phyloP scores from a whole-genome alignment of 2,888 invertebrate genomes.

The Agrochola litura region DNA sequence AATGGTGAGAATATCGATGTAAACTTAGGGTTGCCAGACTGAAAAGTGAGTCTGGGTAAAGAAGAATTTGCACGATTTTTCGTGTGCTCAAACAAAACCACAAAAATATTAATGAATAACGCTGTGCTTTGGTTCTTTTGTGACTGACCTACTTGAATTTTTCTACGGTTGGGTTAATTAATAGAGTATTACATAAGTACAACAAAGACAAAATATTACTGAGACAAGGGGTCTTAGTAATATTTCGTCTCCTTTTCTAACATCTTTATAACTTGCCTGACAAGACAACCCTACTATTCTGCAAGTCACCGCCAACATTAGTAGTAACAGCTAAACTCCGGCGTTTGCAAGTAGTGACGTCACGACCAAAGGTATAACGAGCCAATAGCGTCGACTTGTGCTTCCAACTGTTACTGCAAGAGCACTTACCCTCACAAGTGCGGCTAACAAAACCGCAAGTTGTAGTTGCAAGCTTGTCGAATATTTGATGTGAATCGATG shows the following conservation, averaged over 20 bases:
- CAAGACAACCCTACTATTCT: background rate
- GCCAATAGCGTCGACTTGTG: slow-evolving; percentile 10
- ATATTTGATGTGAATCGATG: slow-evolving; percentile 32
- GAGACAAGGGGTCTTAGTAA: background rate
- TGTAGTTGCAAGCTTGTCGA: slow-evolving; percentile 25
- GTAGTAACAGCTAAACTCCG: slow-evolving; percentile 12
- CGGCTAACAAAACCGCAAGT: slow-evolving; percentile 39
- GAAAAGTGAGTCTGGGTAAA: too few relatives aligned
- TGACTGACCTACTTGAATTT: too few relatives aligned
- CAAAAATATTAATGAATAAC: too few relatives aligned
- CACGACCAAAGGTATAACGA: slow-evolving; percentile 19
- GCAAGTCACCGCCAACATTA: slow-evolving; percentile 17
- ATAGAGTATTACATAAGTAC: too few relatives aligned
- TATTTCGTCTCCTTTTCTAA: background rate
- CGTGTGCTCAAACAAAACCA: too few relatives aligned
- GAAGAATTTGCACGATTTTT: too few relatives aligned
- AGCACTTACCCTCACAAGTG: slow-evolving; percentile 4
- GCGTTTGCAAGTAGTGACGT: slow-evolving; percentile 3
- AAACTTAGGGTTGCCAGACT: too few relatives aligned
- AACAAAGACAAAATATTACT: background rate
- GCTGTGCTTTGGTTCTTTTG: too few relatives aligned
- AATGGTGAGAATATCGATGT: background rate
- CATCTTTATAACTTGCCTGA: background rate
- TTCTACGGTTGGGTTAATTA: too few relatives aligned
- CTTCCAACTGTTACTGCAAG: slow-evolving; percentile 11